These are phyloP conservation scores for Macrosiphum euphorbiae DNA, from an alignment of 2,888 invertebrate genomes.

Conservation along the genomic window DNA sequence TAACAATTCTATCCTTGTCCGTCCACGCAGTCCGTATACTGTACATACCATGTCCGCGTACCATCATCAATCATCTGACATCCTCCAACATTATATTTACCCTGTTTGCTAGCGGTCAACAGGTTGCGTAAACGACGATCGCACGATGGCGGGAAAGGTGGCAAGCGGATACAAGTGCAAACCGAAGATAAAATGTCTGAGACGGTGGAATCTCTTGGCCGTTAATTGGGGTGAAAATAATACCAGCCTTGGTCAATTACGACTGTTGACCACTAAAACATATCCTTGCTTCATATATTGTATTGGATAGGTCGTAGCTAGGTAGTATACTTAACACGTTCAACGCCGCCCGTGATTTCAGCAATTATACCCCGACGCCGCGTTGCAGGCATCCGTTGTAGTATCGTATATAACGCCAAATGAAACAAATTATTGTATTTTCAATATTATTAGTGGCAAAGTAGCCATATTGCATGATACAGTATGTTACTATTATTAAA, in stretches of 20 bases:
- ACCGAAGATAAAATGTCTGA: background rate
- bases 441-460: no score
- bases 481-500: no score
- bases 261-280: background rate
- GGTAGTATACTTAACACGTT: no score
- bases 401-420: no score
- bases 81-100: background rate
- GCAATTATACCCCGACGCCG: no score
- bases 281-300: background rate
- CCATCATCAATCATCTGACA: constrained; percentile 19
- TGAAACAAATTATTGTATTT: no score
- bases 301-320: background rate
- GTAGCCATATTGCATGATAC: no score
- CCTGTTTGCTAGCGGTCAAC: background rate
- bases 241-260: background rate
- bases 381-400: no score
- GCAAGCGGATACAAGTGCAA: background rate
- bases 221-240: constrained; percentile 31
- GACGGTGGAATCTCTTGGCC: no score
- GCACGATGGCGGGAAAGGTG: no score
- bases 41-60: background rate
- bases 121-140: background rate
- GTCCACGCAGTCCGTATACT: background rate
- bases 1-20: background rate
- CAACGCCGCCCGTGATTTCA: no score